Conservation (phyloP, 2,888 invertebrate genomes). For the Anoncus sp. region DNA sequence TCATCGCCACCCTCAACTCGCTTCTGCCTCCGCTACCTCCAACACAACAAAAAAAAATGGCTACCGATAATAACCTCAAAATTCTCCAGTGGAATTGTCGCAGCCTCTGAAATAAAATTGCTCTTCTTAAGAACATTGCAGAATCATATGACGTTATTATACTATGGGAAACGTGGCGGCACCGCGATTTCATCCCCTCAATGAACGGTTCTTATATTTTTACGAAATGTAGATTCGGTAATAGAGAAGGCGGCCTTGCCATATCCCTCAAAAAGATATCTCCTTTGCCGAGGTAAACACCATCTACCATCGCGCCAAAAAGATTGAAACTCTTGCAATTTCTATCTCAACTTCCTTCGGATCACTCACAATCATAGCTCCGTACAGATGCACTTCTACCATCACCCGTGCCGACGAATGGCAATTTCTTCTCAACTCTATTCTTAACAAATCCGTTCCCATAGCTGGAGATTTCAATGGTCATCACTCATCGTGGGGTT, state of each 20-base stretch:
- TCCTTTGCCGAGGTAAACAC: background rate
- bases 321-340: conserved; percentile 28
- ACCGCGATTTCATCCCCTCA: background rate
- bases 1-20: too few species aligned
- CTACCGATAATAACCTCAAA: too few species aligned
- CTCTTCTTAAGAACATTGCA: conserved; percentile 1
- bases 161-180: conserved; percentile 27
- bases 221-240: background rate
- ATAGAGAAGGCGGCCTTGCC: conserved; percentile 23
- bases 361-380: conserved; percentile 14
- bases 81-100: too few species aligned
- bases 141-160: conserved; percentile 24
- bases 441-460: too few species aligned
- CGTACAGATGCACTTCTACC: too few species aligned
- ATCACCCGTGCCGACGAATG: too few species aligned
- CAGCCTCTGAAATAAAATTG: too few species aligned
- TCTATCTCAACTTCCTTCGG: conserved; percentile 27
- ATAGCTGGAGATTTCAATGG: too few species aligned
- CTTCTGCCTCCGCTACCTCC: too few species aligned
- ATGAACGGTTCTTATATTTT: conserved; percentile 15
- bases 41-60: too few species aligned
- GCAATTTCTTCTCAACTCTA: too few species aligned
- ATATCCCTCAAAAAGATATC: conserved; percentile 39
- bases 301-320: background rate
- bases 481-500: conserved; percentile 27